phyloP scores from a whole-genome alignment of 2,113 vertebrate genomes.

The Podarcis cretensis region DNA sequence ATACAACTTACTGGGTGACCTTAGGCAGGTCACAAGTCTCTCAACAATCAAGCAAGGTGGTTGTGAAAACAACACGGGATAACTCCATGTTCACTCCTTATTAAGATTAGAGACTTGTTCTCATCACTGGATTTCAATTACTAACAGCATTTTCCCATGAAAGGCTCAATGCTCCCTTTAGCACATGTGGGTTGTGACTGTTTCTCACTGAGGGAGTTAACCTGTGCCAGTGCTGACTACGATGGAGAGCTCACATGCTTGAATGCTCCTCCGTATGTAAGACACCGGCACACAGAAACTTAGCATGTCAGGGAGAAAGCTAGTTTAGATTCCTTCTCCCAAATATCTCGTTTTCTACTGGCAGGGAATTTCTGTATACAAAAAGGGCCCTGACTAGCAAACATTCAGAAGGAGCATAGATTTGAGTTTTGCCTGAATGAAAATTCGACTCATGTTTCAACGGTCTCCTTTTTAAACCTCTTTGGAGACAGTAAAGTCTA shows the following conservation, averaged over 20 bases:
- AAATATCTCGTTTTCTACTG: fast-evolving
- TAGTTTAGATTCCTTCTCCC: neutral
- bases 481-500: neutral
- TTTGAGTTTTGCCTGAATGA: neutral
- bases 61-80: fast-evolving
- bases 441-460: neutral
- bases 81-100: neutral
- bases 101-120: neutral
- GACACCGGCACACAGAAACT: fast-evolving
- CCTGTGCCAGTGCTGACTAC: neutral
- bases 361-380: no score
- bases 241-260: neutral
- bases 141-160: neutral
- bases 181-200: fast-evolving
- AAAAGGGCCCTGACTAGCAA: neutral
- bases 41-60: neutral
- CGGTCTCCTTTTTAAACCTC: neutral
- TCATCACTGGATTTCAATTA: neutral
- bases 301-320: neutral
- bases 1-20: neutral
- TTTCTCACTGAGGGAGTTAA: neutral
- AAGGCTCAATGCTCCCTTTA: neutral
- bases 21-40: neutral
- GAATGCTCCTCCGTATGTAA: neutral
- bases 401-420: neutral